These are phyloP conservation scores for Calosoma granatense DNA, from an alignment of 1,140 invertebrate species.

Conservation along the genomic window DNA sequence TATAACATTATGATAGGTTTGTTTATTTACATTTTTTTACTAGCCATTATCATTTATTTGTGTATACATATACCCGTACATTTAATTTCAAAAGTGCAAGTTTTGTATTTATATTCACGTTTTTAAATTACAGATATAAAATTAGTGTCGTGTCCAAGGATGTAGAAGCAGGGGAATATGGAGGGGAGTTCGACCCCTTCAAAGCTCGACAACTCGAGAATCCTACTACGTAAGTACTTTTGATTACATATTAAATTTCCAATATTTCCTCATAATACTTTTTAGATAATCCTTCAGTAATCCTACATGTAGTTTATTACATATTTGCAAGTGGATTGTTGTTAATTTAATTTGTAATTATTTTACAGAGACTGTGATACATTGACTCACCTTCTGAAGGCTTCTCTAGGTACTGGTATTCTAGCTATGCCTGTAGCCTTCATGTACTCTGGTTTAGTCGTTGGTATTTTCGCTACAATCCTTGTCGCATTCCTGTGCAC, in stretches of 20 bases:
- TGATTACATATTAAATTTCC: too few relatives aligned
- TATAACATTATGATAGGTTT: too few relatives aligned
- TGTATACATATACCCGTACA: too few relatives aligned
- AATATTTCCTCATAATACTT: conserved; percentile 8
- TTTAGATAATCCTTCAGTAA: too few relatives aligned
- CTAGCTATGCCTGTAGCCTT: conserved; percentile 84
- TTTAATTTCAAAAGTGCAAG: too few relatives aligned
- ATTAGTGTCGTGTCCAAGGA: conserved; percentile 41
- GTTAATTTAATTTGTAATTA: too few relatives aligned
- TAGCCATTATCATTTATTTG: too few relatives aligned
- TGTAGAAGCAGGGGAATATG: conserved; percentile 38
- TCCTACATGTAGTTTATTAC: too few relatives aligned
- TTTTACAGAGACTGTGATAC: conserved; percentile 66
- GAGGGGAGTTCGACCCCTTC: conserved; percentile 60
- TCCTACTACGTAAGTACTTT: conserved; percentile 65
- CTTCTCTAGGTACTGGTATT: conserved; percentile 84
- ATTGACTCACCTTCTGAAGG: conserved; percentile 75
- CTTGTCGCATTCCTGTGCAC: conserved; percentile 73
- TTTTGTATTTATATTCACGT: too few relatives aligned
- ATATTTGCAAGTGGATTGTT: too few relatives aligned
- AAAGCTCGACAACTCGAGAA: conserved; percentile 56
- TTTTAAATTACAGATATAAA: conserved; percentile 58
- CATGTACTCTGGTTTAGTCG: conserved; percentile 62
- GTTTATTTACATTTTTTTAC: too few relatives aligned
- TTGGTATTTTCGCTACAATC: conserved; percentile 68